phyloP scores from a whole-genome alignment of 92 coral and sea anemone genomes.

The Muricea muricata region DNA sequence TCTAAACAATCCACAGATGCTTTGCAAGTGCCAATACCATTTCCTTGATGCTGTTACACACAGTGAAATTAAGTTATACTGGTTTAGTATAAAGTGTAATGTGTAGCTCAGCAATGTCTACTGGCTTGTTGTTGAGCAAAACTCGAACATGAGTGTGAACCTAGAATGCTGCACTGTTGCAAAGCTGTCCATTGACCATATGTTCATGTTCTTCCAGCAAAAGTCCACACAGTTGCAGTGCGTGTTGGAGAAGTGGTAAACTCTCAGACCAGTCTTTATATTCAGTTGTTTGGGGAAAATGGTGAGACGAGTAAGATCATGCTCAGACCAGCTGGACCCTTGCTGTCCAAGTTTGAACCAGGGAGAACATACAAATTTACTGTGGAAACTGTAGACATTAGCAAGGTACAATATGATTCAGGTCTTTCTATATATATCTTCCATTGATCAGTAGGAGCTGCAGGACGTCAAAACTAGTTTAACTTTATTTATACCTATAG shows the following conservation, averaged over 20 bases:
- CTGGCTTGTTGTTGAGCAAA: too few relatives aligned
- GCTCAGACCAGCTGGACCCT: slow-evolving; percentile 96
- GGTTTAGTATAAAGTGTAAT: too few relatives aligned
- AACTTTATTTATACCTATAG: neutral
- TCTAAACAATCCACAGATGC: too few relatives aligned
- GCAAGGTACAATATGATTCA: too few relatives aligned
- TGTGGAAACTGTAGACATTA: slow-evolving; percentile 97
- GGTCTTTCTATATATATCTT: too few relatives aligned
- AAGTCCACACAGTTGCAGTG: slow-evolving; percentile 92
- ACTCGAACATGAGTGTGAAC: too few relatives aligned
- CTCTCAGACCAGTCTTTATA: slow-evolving; percentile 92
- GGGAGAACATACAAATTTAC: slow-evolving; percentile 98
- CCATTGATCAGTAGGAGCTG: neutral
- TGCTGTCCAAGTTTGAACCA: slow-evolving; percentile 89
- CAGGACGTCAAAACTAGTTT: neutral
- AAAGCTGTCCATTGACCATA: too few relatives aligned
- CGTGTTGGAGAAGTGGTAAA: slow-evolving; percentile 92
- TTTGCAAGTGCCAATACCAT: too few relatives aligned
- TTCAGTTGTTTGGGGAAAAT: slow-evolving; percentile 94
- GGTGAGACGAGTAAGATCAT: slow-evolving; percentile 99
- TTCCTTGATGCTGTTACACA: too few relatives aligned
- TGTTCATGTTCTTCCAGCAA: slow-evolving; percentile 77
- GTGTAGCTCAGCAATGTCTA: too few relatives aligned
- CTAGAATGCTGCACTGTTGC: too few relatives aligned
- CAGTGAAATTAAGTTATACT: too few relatives aligned